Percentiles rank a stretch among this genome's conserved stretches.
Evolutionary conservation across 1,140 invertebrate species (phyloP).

Genomic region (Asbolus verrucosus): DNA sequence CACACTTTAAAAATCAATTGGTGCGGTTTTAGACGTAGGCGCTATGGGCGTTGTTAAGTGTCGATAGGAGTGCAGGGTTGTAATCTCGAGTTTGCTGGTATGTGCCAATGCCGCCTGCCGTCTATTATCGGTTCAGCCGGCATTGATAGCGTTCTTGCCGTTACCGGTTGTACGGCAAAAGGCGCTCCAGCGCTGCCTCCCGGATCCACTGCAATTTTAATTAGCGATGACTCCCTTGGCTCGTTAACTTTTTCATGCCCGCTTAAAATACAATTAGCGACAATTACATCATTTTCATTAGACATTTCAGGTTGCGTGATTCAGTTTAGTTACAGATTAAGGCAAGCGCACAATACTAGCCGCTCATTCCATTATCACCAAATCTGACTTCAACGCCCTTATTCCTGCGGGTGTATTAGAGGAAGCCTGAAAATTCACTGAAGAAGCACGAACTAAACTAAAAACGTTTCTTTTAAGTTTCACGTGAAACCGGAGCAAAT

Average conservation of each 20-base stretch:
- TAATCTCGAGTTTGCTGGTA: conserved; percentile 32
- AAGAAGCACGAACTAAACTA: neutral
- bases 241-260: conserved; percentile 14
- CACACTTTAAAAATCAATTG: conserved; percentile 39
- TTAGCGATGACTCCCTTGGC: conserved; percentile 6
- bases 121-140: conserved; percentile 25
- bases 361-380: conserved; percentile 27
- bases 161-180: conserved; percentile 26
- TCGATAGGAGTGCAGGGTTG: conserved; percentile 36
- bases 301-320: conserved; percentile 34
- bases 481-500: neutral
- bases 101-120: conserved; percentile 27
- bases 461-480: neutral
- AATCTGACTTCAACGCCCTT: conserved; percentile 33
- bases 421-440: conserved; percentile 1
- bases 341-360: conserved; percentile 24
- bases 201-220: conserved; percentile 4
- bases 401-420: neutral
- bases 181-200: neutral
- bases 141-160: conserved; percentile 35
- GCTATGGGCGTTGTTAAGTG: conserved; percentile 36
- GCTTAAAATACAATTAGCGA: conserved; percentile 36
- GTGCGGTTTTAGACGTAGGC: conserved; percentile 36
- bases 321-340: conserved; percentile 33
- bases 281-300: conserved; percentile 39